phyloP scores from a whole-genome alignment of 1,140 invertebrate species.

The Brachionus manjavacas region DNA sequence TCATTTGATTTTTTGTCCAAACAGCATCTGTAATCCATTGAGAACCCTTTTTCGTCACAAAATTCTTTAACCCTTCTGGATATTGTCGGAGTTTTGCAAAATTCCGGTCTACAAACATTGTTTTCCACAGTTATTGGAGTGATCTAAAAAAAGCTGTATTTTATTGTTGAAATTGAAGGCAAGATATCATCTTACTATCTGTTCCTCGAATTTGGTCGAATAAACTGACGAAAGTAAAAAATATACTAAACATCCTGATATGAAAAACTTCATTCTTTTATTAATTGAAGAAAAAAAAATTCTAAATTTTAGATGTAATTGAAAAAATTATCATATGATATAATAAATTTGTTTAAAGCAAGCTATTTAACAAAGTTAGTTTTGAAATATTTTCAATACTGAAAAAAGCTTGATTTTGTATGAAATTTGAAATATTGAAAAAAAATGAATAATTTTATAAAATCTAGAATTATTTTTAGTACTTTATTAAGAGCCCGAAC shows the following conservation, averaged over 20 bases:
- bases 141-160: background rate
- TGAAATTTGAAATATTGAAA: background rate
- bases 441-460: conserved; percentile 10
- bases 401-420: background rate
- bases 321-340: conserved; percentile 20
- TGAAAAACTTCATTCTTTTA: background rate
- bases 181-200: background rate
- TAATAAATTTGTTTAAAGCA: background rate
- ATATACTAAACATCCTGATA: background rate
- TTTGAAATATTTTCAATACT: background rate
- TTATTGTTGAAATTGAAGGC: background rate
- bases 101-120: background rate
- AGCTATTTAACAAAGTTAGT: background rate
- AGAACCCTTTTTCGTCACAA: background rate
- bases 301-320: background rate
- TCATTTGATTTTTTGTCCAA: background rate
- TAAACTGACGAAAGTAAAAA: background rate
- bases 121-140: background rate
- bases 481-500: background rate
- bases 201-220: background rate
- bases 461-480: background rate
- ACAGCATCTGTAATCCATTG: background rate
- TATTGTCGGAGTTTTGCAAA: conserved; percentile 1
- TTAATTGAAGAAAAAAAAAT: background rate
- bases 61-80: background rate